These are phyloP conservation scores for Ophiodon elongatus DNA, from an alignment of 2,113 vertebrate genomes.

Conservation along the genomic window DNA sequence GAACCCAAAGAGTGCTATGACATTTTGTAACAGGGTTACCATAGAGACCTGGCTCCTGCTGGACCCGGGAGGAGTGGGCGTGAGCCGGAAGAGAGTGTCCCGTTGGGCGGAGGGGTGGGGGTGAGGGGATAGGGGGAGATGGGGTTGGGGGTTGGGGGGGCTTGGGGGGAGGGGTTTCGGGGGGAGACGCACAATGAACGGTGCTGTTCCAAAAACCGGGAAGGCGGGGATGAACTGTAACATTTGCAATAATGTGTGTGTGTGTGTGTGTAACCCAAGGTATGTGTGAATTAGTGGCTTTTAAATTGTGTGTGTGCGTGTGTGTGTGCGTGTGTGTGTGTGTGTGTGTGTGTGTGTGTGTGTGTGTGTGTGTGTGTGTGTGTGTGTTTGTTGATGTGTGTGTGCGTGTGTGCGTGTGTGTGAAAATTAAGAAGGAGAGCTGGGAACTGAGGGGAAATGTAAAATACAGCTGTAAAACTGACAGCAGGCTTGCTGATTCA, in stretches of 20 bases:
- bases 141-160: not conserved
- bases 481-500: conserved; percentile 71
- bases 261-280: conserved; percentile 36
- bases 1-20: conserved; percentile 78
- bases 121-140: conserved; percentile 2
- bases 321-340: conserved; percentile 24
- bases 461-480: conserved; percentile 73
- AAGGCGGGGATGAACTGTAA: conserved; percentile 61
- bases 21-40: conserved; percentile 78
- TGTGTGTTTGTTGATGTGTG: conserved; percentile 24
- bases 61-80: conserved; percentile 74
- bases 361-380: conserved; percentile 21
- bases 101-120: conserved; percentile 40
- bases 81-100: conserved; percentile 76
- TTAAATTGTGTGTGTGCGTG: conserved; percentile 14
- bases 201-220: conserved; percentile 74
- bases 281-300: conserved; percentile 32
- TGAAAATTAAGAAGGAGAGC: conserved; percentile 35
- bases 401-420: conserved; percentile 24
- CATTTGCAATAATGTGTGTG: conserved; percentile 50
- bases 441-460: conserved; percentile 57
- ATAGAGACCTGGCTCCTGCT: conserved; percentile 78
- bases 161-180: conserved; percentile 6
- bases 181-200: conserved; percentile 67
- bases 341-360: conserved; percentile 30